Percentiles rank a stretch among this genome's conserved stretches.
These are phyloP conservation scores for Ceratosolen fusciceps DNA, from an alignment of 1,140 invertebrate genomes.

Conservation along the genomic window DNA sequence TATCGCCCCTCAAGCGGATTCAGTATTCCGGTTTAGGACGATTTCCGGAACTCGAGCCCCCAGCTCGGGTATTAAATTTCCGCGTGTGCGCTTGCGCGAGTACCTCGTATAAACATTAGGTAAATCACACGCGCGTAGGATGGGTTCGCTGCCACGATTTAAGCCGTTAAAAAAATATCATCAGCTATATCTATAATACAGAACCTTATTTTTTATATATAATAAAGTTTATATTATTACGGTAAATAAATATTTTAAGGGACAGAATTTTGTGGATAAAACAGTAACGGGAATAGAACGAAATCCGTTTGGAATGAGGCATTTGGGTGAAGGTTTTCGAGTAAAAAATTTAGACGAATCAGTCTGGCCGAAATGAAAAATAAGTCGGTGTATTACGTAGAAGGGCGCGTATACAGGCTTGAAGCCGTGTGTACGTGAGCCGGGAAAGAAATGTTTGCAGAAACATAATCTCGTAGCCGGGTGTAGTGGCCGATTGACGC, in stretches of 20 bases:
- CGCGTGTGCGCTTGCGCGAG: slow-evolving; percentile 29
- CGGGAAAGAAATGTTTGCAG: slow-evolving; percentile 13
- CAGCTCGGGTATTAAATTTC: slow-evolving; percentile 50
- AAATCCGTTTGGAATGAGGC: too few relatives aligned
- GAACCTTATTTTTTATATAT: too few relatives aligned
- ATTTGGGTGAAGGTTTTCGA: neutral
- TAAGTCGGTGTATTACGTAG: neutral
- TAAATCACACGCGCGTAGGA: neutral
- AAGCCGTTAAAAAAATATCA: slow-evolving; percentile 40
- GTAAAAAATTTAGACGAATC: neutral
- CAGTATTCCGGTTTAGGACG: slow-evolving; percentile 55
- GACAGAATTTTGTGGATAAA: too few relatives aligned
- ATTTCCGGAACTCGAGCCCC: slow-evolving; percentile 58
- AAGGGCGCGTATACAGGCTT: too few relatives aligned
- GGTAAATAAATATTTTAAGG: too few relatives aligned
- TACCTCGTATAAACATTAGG: slow-evolving; percentile 35
- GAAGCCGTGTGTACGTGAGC: neutral
- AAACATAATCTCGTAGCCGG: slow-evolving; percentile 21
- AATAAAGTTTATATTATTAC: too few relatives aligned
- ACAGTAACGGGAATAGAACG: too few relatives aligned
- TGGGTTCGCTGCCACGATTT: slow-evolving; percentile 22
- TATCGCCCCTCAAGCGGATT: neutral
- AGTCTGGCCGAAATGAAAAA: slow-evolving; percentile 5
- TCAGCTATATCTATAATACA: too few relatives aligned
- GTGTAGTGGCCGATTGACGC: neutral